Evolutionary conservation across 2,888 invertebrate genomes (phyloP), one percentile per base, ranked within the genome.

Genomic region (Pollenia angustigena): DNA sequence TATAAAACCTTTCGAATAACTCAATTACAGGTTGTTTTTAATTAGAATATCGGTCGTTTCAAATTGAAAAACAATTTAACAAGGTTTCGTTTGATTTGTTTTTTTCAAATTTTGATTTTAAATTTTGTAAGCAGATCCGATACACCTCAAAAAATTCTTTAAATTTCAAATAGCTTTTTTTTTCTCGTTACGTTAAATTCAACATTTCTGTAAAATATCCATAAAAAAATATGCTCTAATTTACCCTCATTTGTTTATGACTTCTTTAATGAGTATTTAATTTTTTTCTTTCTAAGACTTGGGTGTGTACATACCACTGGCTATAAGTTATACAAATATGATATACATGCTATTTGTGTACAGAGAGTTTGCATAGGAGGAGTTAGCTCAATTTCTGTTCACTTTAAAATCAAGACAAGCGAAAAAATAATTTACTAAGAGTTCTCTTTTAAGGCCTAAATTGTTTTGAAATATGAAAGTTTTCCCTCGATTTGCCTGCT

Each of bases 181-280:
- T 46, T 14, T 1, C 16, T 0, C 9, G 46, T 46, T 58, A 6
- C 2, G 3, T 46, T 23, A 18, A 23, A 58, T n/a, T 14, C 1
- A 46, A 18, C 16, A 40, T n/a, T 52, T 68, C 50, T 9, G 4
- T 40, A 14, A 14, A 16, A 11, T 6, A 62, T 44, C 18, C 44
- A 60, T 52, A 8, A 58, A 14, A 68, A 48, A 42, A 58, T 56
- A 50, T 79, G 50, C 48, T 44, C n/a, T 1, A 80, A 52, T 78
- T 60, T 54, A 62, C 18, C 54, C 46, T 56, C 46, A 80, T 80
- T 85, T 64, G n/a, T 79, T 85, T 60, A 71, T 48, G 62, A 48
- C 62, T 50, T 44, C 18, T 76, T 16, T 76, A 78, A 75, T 69
- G 62, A 42, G 44, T 68, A 48, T 69, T 64, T 71, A 58, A 60